These are phyloP conservation scores for Sebastes hubbsi DNA, from an alignment of 2,797 vertebrate species.

Conservation along the genomic window DNA sequence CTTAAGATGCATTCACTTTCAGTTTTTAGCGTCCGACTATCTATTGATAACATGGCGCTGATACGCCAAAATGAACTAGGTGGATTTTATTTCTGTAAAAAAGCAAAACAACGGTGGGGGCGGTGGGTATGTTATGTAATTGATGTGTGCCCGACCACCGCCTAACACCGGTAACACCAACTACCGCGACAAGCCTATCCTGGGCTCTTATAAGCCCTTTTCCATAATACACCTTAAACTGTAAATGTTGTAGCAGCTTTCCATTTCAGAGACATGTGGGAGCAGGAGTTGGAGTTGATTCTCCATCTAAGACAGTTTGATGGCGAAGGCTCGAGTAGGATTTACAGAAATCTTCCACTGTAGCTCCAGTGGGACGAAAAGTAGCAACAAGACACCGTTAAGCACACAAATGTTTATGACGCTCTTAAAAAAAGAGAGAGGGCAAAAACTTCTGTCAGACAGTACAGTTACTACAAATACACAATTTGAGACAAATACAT, in stretches of 20 bases:
- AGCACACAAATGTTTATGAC: background rate
- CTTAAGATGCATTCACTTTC: no score
- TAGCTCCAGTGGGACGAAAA: background rate
- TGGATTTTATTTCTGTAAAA: no score
- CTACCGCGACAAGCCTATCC: background rate
- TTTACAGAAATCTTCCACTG: background rate
- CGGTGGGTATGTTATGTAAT: no score
- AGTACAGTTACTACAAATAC: background rate
- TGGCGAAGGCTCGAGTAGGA: background rate
- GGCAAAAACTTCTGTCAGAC: background rate
- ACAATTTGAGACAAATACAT: background rate
- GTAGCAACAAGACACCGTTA: background rate
- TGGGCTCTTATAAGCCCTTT: background rate
- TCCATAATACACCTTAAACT: background rate
- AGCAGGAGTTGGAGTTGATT: background rate
- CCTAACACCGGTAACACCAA: no score
- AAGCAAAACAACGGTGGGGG: no score
- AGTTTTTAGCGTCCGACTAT: no score
- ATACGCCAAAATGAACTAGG: no score
- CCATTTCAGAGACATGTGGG: background rate
- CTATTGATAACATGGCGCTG: no score
- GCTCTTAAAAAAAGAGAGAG: background rate
- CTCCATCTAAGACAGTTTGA: background rate
- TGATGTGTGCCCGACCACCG: no score
- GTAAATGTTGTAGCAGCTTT: constrained; percentile 2